These are phyloP conservation scores for Struthidea cinerea DNA, from an alignment of 2,113 vertebrate genomes.

Conservation along the genomic window DNA sequence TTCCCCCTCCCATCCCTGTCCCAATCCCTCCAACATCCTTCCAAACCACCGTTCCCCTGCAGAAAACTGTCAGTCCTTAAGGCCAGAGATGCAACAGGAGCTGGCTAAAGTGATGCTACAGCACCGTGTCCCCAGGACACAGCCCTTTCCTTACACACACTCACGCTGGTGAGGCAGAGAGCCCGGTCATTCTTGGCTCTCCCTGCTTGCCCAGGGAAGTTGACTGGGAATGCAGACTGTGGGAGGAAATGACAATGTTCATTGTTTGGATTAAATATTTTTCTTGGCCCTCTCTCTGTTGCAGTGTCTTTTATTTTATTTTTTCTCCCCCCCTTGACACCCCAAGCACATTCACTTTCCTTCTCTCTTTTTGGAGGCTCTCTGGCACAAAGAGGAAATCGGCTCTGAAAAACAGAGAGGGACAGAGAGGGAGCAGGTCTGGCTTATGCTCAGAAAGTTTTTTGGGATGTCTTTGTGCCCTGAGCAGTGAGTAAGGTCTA, in stretches of 20 bases:
- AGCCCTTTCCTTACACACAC: background rate
- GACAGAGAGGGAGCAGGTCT: background rate
- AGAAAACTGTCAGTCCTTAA: background rate
- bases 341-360: constrained; percentile 6
- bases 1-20: background rate
- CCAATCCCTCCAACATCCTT: background rate
- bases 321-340: background rate
- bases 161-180: constrained; percentile 6
- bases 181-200: constrained; percentile 61
- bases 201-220: constrained; percentile 45
- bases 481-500: background rate
- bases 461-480: background rate
- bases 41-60: background rate
- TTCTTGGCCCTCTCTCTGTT: constrained; percentile 64
- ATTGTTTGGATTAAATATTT: constrained; percentile 76
- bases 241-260: constrained; percentile 71
- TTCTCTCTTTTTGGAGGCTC: constrained; percentile 8
- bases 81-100: background rate
- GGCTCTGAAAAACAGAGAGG: background rate
- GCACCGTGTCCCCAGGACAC: background rate
- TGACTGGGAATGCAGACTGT: constrained; percentile 72
- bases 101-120: background rate
- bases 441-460: background rate
- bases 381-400: background rate
- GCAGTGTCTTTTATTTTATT: constrained; percentile 37